These are phyloP conservation scores for Phrixothrix hirtus DNA, from an alignment of 2,888 invertebrate species.

Conservation along the genomic window DNA sequence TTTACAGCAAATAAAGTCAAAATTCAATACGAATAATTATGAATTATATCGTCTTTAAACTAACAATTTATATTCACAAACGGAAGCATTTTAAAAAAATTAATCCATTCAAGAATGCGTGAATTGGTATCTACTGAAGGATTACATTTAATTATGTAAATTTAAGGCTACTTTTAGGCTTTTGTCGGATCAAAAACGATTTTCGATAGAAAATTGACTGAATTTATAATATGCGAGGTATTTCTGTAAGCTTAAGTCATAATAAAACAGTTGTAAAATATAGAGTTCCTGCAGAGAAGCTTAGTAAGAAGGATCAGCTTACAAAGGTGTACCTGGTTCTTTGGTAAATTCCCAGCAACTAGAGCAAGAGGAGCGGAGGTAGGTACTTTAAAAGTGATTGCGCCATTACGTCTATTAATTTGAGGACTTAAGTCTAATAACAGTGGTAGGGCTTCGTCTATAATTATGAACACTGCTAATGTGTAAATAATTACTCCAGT, in stretches of 20 bases:
- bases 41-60: not conserved
- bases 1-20: no score
- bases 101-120: not conserved
- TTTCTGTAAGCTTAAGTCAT: no score
- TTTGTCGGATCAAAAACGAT: not conserved
- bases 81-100: not conserved
- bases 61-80: not conserved
- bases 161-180: not conserved
- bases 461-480: slow-evolving; percentile 56
- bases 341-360: not conserved
- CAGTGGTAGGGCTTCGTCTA: slow-evolving; percentile 49
- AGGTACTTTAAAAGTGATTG: slow-evolving; percentile 42
- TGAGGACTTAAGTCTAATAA: slow-evolving; percentile 53
- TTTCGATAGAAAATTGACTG: slow-evolving; percentile 8
- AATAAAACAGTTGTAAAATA: no score
- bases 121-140: not conserved
- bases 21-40: no score
- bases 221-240: slow-evolving; percentile 16
- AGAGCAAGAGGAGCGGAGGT: not conserved
- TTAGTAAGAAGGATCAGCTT: no score
- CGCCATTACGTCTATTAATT: slow-evolving; percentile 55
- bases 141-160: not conserved
- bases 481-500: slow-evolving; percentile 56
- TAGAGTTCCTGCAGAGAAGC: no score
- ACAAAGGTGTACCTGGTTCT: no score